Conservation (phyloP, 2,797 vertebrate genomes). For the Tragopan temminckii region DNA sequence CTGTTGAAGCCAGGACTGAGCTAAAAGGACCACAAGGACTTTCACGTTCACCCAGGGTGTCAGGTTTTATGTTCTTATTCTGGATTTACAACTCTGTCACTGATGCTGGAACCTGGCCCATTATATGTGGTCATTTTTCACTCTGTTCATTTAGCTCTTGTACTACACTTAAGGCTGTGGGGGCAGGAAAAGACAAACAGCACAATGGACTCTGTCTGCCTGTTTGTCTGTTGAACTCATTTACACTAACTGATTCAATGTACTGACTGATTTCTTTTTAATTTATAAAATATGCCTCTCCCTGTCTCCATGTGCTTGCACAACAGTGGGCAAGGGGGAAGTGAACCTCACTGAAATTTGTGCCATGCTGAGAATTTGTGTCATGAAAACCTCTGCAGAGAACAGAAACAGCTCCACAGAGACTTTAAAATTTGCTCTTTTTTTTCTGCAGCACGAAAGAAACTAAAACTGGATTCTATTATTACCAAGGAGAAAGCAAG, state of each 20-base stretch:
- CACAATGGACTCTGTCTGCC: neutral
- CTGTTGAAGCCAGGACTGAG: neutral
- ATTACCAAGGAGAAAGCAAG: neutral
- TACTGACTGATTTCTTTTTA: conserved; percentile 52
- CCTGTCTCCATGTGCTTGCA: neutral
- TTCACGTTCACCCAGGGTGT: neutral
- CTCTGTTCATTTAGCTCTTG: conserved; percentile 46
- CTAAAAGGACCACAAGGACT: conserved; percentile 33
- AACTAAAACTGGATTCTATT: neutral
- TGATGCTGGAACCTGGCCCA: conserved; percentile 18
- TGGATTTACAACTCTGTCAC: conserved; percentile 48
- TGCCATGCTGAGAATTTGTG: conserved; percentile 20
- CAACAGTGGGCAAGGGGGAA: neutral
- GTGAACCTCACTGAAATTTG: conserved; percentile 16
- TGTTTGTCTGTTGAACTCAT: conserved; percentile 55
- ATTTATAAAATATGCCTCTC: conserved; percentile 46
- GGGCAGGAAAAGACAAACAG: conserved; percentile 32
- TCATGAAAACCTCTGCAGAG: neutral
- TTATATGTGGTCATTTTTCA: conserved; percentile 61
- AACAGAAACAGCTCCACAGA: neutral
- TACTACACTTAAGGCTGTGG: conserved; percentile 8
- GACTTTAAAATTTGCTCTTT: neutral
- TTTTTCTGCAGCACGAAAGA: neutral
- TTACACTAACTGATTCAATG: conserved; percentile 50
- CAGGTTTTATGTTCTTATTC: conserved; percentile 28